Base-by-base conservation (phyloP, 1,140 invertebrate species). In the Monochamus saltuarius region DNA sequence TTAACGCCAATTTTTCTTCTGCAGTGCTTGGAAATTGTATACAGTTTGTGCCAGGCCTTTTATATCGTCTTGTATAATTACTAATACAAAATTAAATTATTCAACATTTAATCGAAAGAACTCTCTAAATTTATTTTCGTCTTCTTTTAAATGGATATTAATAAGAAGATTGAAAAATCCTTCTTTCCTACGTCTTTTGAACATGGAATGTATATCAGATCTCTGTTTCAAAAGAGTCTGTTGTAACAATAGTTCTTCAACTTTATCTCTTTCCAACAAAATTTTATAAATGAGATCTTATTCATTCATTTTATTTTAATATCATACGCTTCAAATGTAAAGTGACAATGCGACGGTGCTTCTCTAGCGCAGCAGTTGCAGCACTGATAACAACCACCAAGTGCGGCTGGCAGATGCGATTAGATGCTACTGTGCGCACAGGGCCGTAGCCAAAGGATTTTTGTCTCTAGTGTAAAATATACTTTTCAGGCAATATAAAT, bases 81-180 rank as follows among this genome's bases (percentile, higher is more conserved):
- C 3, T 19, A 47, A 47, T 35, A 52, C 50, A 52, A 52, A 52
- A 52, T 52, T 34, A 37, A 35, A 52, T 13, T 52, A 10, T n/a
- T 52, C 29, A 35, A 13, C 2, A 52, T 52, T 52, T 35, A 52
- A 52, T 19, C 22, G 45, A 47, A 47, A 47, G 14, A 47, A 52
- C 6, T 52, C 34, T 36, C 34, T 35, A 17, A 42, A 42, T 42
- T 36, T 52, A 7, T 7, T 35, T 35, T 36, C 11, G 8, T 14
- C 13, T 22, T 38, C 19, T 40, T 39, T 54, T 17, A 54, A 54
- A 37, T 54, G 37, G n/a, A 1, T 4, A 38, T 53, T 40, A 37
- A 54, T 54, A 16, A 42, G 52, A 9, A 54, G 37, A 38, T 37
- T 54, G 37, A 17, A 54, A 42, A 9, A 43, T 43, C 13, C 34